Conservation (phyloP, 2,888 invertebrate species). For the Anorthoa munda region DNA sequence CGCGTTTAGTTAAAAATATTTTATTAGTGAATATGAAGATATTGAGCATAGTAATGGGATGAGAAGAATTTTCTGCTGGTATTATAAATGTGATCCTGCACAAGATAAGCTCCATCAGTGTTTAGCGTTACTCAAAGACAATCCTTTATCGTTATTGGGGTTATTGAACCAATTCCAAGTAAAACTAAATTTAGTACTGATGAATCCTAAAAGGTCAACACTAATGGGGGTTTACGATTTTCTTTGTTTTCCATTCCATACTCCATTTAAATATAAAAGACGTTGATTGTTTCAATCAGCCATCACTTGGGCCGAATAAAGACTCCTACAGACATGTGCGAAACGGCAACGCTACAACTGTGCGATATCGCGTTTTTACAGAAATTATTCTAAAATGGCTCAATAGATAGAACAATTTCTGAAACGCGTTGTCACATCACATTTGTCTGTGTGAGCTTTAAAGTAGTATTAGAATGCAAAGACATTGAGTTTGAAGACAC, state of each 20-base stretch:
- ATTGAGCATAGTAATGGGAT: background rate
- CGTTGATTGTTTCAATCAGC: conserved; percentile 40
- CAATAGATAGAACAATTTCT: background rate
- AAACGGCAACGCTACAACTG: background rate
- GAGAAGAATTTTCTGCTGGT: background rate
- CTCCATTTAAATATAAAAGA: conserved; percentile 47
- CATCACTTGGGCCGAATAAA: conserved; percentile 3
- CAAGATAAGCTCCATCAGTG: background rate
- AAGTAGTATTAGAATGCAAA: conserved; percentile 38
- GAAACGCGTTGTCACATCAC: background rate
- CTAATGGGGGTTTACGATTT: conserved; percentile 55
- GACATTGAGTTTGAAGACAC: conserved; percentile 37
- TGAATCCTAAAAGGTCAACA: conserved; percentile 65
- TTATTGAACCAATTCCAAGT: conserved; percentile 25
- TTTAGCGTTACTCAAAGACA: background rate
- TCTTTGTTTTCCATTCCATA: conserved; percentile 47
- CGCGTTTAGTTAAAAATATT: background rate
- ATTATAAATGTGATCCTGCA: background rate
- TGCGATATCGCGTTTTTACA: background rate
- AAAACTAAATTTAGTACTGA: conserved; percentile 58
- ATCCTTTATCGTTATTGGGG: conserved; percentile 1
- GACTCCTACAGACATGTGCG: background rate
- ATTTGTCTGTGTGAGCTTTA: background rate
- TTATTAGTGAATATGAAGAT: background rate
- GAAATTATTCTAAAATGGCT: conserved; percentile 1